Base-by-base conservation (phyloP, 1,140 invertebrate species). In the Megalopta genalis region DNA sequence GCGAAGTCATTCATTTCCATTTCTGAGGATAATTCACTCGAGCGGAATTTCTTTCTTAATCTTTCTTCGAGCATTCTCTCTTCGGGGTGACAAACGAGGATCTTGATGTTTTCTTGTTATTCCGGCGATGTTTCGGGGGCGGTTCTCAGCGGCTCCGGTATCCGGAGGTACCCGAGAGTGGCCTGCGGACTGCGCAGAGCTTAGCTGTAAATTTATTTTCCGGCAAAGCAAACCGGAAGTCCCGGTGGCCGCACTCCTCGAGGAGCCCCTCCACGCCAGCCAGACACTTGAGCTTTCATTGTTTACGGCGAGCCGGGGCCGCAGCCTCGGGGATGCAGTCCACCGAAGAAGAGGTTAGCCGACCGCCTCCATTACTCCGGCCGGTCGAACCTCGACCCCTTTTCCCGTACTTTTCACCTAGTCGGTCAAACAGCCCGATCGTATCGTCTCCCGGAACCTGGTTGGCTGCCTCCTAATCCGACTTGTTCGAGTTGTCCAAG, bases 161-260 rank as follows among this genome's bases (percentile, higher is more conserved):
- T 25, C 25, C 42, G 42, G 10, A 46, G 42, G 14, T 12, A 32
- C 4, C 32, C 32, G 12, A 7, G 64, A 46, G 64, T 49, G 75
- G 69, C 77, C 60, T 63, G 84, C 76, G 68, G 42, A 54, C 76
- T 37, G 67, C 75, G 65, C 67, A 65, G 81, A 86, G 83, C 85
- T 88, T 86, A 84, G 87, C 86, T 81, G 86, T 86, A 91, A 91
- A 92, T 90, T 91, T 90, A 91, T 90, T 89, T 90, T 89, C 79
- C 76, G 69, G 67, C 81, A 66, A 70, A 49, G 68, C 21, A 5
- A 49, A 77, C 76, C 88, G 84, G 81, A 88, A 89, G 83, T 87
- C 84, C 49, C 84, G 72, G 76, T 86, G 78, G 42, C 76, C 80
- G 42, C 59, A 62, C 72, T 67, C 60, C 64, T 81, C 77, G 60